Evolutionary conservation across 2,113 vertebrate species (phyloP), one percentile per base, ranked within the genome.

Genomic region (Cheirogaleus medius): DNA sequence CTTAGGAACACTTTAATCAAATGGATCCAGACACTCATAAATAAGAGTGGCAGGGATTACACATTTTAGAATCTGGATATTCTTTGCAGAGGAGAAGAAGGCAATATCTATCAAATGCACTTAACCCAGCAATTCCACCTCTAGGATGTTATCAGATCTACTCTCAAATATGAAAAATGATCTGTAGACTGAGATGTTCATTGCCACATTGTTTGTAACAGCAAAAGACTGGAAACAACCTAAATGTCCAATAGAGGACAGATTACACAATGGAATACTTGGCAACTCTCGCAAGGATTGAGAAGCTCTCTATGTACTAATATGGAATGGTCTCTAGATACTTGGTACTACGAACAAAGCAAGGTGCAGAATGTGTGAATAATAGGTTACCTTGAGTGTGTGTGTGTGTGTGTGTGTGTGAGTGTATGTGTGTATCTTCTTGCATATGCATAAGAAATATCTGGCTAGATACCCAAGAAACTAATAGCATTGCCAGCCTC

Each of bases 141-240:
- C 82, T 71, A 39, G n/a, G 29, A n/a, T 91, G 20, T 86, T 89
- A 94, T 94, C 88, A 86, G 85, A 78, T 95, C 21, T 91, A 37
- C 32, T 91, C 37, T 88, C 93, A 89, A 94, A 93, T 74, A 83
- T 60, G 91, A 89, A 83, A 94, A 94, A 91, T 90, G 52, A 63
- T 87, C 56, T 66, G 11, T 23, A n/a, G 90, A 60, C 39, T 3
- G 44, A 92, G 71, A 58, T 80, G 39, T 81, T 97, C 25, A n/a
- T 52, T 87, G 85, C 47, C 32, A 32, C 44, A 14, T 76, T 85
- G 37, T 92, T 71, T 69, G 58, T 84, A 64, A 68, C 13, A 91
- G 63, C 32, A 85, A 68, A 95, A 85, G 52, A 29, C 60, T 87
- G 71, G 64, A 74, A 87, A 64, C 23, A 74, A 82, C 60, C 77